phyloP scores from a whole-genome alignment of 1,140 invertebrate species.

The Heterodera carotae region DNA sequence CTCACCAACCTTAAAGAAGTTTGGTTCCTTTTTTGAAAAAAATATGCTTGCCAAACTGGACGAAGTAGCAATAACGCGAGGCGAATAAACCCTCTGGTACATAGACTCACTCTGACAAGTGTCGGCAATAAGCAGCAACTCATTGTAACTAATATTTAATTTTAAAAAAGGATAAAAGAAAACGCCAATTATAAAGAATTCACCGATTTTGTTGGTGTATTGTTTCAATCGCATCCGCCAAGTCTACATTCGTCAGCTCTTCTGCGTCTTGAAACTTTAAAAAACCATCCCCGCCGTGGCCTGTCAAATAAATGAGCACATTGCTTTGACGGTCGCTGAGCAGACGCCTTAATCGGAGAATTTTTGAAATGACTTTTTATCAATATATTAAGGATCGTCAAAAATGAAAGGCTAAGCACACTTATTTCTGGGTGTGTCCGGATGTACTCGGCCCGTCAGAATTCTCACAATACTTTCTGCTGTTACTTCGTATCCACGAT shows the following conservation, averaged over 20 bases:
- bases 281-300: constrained; percentile 98
- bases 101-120: constrained; percentile 98
- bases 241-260: constrained; percentile 96
- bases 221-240: constrained; percentile 96
- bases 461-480: constrained; percentile 97
- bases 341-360: constrained; percentile 70
- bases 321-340: constrained; percentile 95
- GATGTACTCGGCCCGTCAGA: constrained; percentile 84
- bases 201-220: constrained; percentile 81
- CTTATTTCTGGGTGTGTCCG: constrained; percentile 90
- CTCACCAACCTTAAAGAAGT: constrained; percentile 77
- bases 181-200: background rate
- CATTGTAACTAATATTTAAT: constrained; percentile 79
- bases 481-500: constrained; percentile 95
- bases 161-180: no score
- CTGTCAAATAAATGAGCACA: constrained; percentile 87
- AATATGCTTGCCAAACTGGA: constrained; percentile 75
- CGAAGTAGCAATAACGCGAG: constrained; percentile 93
- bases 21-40: background rate
- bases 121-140: constrained; percentile 97
- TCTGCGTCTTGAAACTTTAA: constrained; percentile 99
- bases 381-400: no score
- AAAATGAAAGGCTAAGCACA: no score
- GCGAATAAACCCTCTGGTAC: constrained; percentile 96
- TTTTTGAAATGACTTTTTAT: no score